These are phyloP conservation scores for Clupea harengus DNA, from an alignment of 2,113 vertebrate species.

Conservation along the genomic window DNA sequence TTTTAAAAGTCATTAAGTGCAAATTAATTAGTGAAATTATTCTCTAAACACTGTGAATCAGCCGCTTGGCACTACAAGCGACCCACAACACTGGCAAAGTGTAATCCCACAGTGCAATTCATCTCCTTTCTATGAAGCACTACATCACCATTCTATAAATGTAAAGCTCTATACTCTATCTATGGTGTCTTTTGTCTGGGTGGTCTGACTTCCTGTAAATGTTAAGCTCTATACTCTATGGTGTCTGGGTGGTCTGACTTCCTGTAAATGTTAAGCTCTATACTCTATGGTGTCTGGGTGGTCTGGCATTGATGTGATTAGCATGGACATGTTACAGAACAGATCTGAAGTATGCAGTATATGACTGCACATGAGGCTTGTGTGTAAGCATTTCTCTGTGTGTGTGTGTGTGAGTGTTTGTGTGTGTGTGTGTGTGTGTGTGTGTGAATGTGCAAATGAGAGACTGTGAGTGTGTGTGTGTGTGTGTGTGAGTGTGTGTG, in stretches of 20 bases:
- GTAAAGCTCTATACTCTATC: not conserved
- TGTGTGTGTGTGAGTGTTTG: not conserved
- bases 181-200: no score
- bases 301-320: not conserved
- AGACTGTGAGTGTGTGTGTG: no score
- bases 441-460: not conserved
- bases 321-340: not conserved
- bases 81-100: not conserved
- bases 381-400: not conserved
- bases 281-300: not conserved
- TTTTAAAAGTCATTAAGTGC: no score
- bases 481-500: not conserved
- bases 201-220: no score
- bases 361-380: not conserved
- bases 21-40: not conserved
- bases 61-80: constrained; percentile 21
- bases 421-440: not conserved
- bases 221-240: no score
- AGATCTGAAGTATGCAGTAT: not conserved
- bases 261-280: no score
- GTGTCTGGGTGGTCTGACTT: no score
- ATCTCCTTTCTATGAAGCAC: not conserved
- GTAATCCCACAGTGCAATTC: not conserved
- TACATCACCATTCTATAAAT: not conserved
- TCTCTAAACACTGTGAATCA: not conserved